Percentiles rank a stretch among this genome's conserved stretches.
Conservation (phyloP, 2,113 vertebrate species). For the Anarhynchus alexandrinus region DNA sequence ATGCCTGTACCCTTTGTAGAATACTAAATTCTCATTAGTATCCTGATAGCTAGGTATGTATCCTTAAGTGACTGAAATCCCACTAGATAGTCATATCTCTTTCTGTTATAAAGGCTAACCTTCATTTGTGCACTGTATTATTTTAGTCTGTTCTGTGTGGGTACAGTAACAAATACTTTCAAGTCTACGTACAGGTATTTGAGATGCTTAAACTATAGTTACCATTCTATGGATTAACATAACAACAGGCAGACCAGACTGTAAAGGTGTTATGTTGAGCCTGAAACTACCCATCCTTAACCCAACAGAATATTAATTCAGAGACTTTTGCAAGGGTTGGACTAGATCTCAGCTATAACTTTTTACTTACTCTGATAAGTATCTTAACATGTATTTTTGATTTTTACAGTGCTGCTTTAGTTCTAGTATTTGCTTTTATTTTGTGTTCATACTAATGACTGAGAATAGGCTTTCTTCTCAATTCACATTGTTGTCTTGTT, state of each 20-base stretch:
- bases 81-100: background rate
- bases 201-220: background rate
- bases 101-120: background rate
- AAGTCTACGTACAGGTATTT: background rate
- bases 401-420: background rate
- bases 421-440: background rate
- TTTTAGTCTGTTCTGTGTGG: background rate
- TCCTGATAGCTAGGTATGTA: background rate
- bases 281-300: background rate
- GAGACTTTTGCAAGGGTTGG: background rate
- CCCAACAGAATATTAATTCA: background rate
- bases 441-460: background rate
- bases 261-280: background rate
- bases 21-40: background rate
- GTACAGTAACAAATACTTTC: background rate
- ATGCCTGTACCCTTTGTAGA: background rate
- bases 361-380: background rate
- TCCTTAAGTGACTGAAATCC: background rate
- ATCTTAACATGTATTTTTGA: background rate
- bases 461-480: background rate
- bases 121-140: background rate
- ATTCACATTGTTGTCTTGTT: background rate
- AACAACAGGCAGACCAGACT: background rate
- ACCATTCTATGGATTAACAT: background rate
- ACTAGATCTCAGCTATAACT: background rate